These are phyloP conservation scores for Oreocharis arfaki DNA, from an alignment of 2,113 vertebrate genomes.

Conservation along the genomic window DNA sequence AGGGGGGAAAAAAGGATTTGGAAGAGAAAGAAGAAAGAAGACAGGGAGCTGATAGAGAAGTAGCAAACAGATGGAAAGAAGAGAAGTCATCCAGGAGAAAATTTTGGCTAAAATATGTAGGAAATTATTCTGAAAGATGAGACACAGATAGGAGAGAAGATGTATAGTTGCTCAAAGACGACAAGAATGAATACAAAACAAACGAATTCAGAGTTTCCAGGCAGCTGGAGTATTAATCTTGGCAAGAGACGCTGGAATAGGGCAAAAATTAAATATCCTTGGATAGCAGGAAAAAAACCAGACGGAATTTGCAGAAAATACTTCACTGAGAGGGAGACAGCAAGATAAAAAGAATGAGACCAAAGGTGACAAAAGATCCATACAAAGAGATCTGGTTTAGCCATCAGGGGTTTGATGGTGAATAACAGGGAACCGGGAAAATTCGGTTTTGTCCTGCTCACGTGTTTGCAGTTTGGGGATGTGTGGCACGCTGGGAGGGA, in stretches of 20 bases:
- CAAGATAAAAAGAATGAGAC: background rate
- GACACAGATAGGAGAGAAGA: background rate
- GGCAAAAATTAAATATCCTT: slow-evolving; percentile 27
- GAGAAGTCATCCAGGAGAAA: background rate
- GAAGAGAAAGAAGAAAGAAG: background rate
- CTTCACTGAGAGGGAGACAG: background rate
- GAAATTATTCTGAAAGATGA: background rate
- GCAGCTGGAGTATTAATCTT: slow-evolving; percentile 55
- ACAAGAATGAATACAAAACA: slow-evolving; percentile 39
- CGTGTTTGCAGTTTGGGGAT: background rate
- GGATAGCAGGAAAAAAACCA: background rate
- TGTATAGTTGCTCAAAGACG: background rate
- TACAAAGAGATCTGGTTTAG: background rate
- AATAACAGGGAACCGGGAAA: background rate
- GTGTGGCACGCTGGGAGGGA: background rate
- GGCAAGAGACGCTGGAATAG: background rate
- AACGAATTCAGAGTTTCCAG: slow-evolving; percentile 55
- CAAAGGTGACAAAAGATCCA: background rate
- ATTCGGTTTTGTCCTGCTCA: background rate
- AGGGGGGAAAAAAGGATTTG: accelerated
- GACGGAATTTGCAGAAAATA: background rate
- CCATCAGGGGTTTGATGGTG: background rate
- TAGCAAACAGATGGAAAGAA: background rate
- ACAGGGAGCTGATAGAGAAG: background rate
- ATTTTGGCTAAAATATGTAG: background rate